Evolutionary conservation across 2,888 invertebrate species (phyloP), one percentile per base, ranked within the genome.

Genomic region (Hydrotaea diabolus): DNA sequence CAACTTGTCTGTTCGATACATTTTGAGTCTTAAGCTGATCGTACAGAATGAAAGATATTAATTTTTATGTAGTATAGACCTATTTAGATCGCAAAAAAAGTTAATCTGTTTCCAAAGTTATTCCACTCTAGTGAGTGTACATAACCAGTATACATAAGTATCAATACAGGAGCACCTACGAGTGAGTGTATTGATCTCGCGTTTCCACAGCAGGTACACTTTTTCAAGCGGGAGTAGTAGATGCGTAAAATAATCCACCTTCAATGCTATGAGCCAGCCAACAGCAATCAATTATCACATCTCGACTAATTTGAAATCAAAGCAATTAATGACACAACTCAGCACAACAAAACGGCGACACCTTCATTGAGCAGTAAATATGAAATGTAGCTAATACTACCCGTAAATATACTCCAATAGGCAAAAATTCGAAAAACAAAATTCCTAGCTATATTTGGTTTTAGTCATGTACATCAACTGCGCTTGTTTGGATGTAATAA

Each of bases 241-340:
- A 39, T 9, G 39, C 8, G 39, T 1, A 39, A 1, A 39, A 39
- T 39, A 8, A 39, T 1, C 13, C 8, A 39, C 39, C 39, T 8
- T 39, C 39, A 39, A 39, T 39, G 31, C 31, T 31, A 55, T 2
- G 64, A 77, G 53, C 17, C 59, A 46, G 13, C 73, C 39, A 31
- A 8, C 74, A 80, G 71, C 74, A 76, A 82, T 77, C 80, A 87
- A 87, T 87, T 87, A 87, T 77, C 87, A 83, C 62, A 72, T 86
- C 15, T 23, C 8, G 80, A 77, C 87, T 87, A 87, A 87, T 87
- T 87, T 79, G 43, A 87, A 87, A 86, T 87, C 85, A 87, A 86
- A 87, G 86, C 85, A 86, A 80, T 57, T 66, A 69, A 79, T 80
- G 86, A 83, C 85, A 86, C 77, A 77, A 77, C 46, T 49, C 49